Percentiles rank a stretch among this genome's conserved stretches.
Evolutionary conservation across 2,888 invertebrate genomes (phyloP).

Genomic region (Volucella zonaria): DNA sequence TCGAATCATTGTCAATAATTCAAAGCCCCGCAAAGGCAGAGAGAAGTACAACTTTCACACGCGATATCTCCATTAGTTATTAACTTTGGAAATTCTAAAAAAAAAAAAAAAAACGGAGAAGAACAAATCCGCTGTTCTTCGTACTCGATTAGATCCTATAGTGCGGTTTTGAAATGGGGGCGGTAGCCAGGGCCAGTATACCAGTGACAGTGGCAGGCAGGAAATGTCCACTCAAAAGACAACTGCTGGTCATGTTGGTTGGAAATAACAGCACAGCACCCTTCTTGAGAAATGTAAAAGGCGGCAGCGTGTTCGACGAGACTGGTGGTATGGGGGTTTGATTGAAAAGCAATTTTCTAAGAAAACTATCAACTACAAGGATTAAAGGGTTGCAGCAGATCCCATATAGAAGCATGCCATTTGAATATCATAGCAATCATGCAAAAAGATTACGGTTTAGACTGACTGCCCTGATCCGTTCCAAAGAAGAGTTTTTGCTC

Average conservation of each 20-base stretch:
- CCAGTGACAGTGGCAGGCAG: neutral
- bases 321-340: conserved; percentile 11
- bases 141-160: no score
- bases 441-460: conserved; percentile 20
- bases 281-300: conserved; percentile 35
- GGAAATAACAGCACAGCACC: conserved; percentile 25
- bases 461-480: neutral
- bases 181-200: conserved; percentile 10
- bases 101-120: conserved; percentile 19
- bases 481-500: conserved; percentile 61
- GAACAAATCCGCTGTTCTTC: neutral
- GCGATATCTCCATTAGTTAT: conserved; percentile 75
- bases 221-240: conserved; percentile 58
- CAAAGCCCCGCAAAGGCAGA: conserved; percentile 15
- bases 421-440: conserved; percentile 60
- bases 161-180: conserved; percentile 13
- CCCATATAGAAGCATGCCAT: conserved; percentile 57
- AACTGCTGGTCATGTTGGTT: conserved; percentile 45
- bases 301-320: neutral
- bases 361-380: conserved; percentile 39
- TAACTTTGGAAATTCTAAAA: conserved; percentile 57
- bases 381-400: conserved; percentile 33
- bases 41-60: conserved; percentile 58
- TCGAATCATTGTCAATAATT: conserved; percentile 71
- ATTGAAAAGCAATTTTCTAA: conserved; percentile 65